phyloP scores from a whole-genome alignment of 64 coral and sea anemone species.

The Astreopora myriophthalma region DNA sequence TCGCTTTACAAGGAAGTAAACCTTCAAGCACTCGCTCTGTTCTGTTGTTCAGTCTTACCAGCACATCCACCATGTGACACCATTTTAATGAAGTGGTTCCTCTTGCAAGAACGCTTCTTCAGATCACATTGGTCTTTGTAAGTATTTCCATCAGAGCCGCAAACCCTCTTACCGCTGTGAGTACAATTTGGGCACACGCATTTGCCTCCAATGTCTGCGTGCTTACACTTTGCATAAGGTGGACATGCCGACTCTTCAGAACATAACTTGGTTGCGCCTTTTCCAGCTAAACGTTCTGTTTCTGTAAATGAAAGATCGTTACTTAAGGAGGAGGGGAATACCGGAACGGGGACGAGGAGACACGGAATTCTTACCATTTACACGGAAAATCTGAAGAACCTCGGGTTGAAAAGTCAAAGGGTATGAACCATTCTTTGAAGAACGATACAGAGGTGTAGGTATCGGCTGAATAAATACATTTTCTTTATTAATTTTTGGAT shows the following conservation, averaged over 20 bases:
- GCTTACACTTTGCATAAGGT: neutral
- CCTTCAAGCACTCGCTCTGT: neutral
- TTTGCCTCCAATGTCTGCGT: neutral
- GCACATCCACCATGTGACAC: neutral
- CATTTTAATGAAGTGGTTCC: neutral
- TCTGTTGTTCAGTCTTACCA: neutral
- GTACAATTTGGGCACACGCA: neutral
- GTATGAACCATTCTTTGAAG: too few species aligned
- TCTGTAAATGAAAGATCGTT: neutral
- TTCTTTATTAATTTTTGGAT: too few species aligned
- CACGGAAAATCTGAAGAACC: too few species aligned
- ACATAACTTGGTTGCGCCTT: neutral
- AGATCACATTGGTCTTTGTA: constrained; percentile 2
- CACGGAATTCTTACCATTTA: too few species aligned
- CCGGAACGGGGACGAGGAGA: neutral
- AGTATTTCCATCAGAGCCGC: constrained; percentile 6
- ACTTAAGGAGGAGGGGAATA: neutral
- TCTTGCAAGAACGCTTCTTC: neutral
- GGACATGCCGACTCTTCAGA: neutral
- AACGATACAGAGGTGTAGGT: too few species aligned
- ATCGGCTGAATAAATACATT: too few species aligned
- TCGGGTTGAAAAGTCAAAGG: too few species aligned
- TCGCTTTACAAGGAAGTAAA: too few species aligned
- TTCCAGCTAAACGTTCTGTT: neutral
- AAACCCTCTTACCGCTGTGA: neutral